Evolutionary conservation across 2,797 vertebrate species (phyloP), one percentile per base, ranked within the genome.

Genomic region (Macrochelys suwanniensis): DNA sequence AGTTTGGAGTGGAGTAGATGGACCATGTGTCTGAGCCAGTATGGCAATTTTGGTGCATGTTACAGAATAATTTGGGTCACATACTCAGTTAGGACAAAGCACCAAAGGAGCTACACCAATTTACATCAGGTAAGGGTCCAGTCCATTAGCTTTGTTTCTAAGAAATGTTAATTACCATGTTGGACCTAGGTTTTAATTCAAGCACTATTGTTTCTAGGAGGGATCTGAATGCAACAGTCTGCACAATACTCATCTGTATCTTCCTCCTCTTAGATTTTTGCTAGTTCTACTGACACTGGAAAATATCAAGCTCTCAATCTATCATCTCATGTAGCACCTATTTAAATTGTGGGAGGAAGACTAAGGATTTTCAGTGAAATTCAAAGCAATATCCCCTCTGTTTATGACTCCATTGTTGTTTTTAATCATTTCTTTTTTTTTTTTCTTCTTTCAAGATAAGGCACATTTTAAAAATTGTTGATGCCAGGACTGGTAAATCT

Each of bases 401-500:
- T 92, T 79, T n/a, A n/a, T n/a, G n/a, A n/a, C n/a, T n/a, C n/a
- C n/a, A n/a, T n/a, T n/a, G n/a, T n/a, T n/a, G n/a, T n/a, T n/a
- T n/a, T n/a, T n/a, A n/a, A n/a, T n/a, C n/a, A n/a, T n/a, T n/a
- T n/a, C n/a, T n/a, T n/a, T n/a, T n/a, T n/a, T 88, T 82, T 93
- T 91, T 93, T 42, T 7, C 26, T 88, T 65, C 16, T 84, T 80
- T 80, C 74, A 79, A 54, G 91, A 89, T 49, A 78, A 82, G 56
- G 23, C 15, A 54, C 26, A 3, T 77, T 37, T 42, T 11, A 28
- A 76, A 42, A 65, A 51, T 84, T 93, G 78, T 37, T 85, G 59
- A 78, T 83, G 5, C 23, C 65, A 28, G 23, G 81, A 21, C 1
- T 89, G 65, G 47, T 78, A 79, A 61, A 79, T 56, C 4, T 6